A percentile compares a stretch with the other conserved stretches of the same genome.
phyloP scores from a whole-genome alignment of 2,888 invertebrate species.

The Aphodius granarius region DNA sequence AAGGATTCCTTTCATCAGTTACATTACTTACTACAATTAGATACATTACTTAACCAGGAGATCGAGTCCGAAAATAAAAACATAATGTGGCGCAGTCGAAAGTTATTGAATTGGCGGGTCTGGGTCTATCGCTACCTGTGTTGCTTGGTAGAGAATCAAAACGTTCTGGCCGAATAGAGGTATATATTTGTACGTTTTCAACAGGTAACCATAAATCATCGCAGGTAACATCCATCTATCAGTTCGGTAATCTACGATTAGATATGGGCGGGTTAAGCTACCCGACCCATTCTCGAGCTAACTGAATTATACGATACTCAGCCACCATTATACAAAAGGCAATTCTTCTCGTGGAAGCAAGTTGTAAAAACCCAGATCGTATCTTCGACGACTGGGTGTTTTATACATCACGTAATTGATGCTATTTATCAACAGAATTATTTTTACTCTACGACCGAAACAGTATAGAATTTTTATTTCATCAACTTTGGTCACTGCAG shows the following conservation, averaged over 20 bases:
- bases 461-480: no score
- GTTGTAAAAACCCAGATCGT: conserved; percentile 2
- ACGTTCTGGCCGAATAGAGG: not conserved
- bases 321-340: conserved; percentile 3
- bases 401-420: not conserved
- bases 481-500: no score
- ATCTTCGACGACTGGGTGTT: not conserved
- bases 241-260: conserved; percentile 48
- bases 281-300: conserved; percentile 35
- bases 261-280: conserved; percentile 47
- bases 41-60: no score
- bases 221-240: conserved; percentile 48
- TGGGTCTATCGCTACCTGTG: not conserved
- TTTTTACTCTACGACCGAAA: not conserved
- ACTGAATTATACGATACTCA: conserved; percentile 24
- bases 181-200: conserved; percentile 20
- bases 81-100: not conserved
- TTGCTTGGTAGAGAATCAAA: not conserved
- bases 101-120: no score
- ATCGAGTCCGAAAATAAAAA: no score
- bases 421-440: not conserved
- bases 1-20: no score
- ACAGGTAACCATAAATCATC: conserved; percentile 47
- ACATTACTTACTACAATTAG: no score
- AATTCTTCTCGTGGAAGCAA: conserved; percentile 13